Evolutionary conservation across 1,140 invertebrate genomes (phyloP), one percentile per base, ranked within the genome.

Genomic region (Chelonus insularis): DNA sequence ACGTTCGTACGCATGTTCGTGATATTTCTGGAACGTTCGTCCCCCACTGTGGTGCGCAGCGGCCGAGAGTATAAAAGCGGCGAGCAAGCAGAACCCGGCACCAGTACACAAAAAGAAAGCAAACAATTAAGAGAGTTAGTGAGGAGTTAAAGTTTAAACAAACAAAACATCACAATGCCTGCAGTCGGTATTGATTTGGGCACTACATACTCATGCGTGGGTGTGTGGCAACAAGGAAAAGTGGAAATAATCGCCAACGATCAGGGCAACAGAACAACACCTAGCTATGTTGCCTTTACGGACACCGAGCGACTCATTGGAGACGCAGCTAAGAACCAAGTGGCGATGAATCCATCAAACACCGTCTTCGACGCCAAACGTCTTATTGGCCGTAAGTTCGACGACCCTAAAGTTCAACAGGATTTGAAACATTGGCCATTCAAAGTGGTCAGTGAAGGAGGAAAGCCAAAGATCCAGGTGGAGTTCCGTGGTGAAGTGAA

Each of bases 181-280:
- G 36, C 36, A 39, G 12, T 39, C 12, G 36, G 36, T 39, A 39
- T 39, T 39, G 36, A 39, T 39, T 14, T 39, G 9, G 36, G 36
- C 7, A 39, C 36, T 2, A 39, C 36, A 39, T 39, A 39, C 36
- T 39, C 36, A 11, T 39, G 36, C 12, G 36, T 39, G 9, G 36
- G 36, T n/a, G 36, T 39, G 12, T 39, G 36, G 36, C 36, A 39
- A 39, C 36, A 39, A 39, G 36, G 36, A 39, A 39, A 39, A 39
- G 36, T 39, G 4, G 36, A 39, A n/a, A 39, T 39, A 4, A 39
- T 39, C 36, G 36, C 36, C 36, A 39, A 39, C 36, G 36, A 39
- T 39, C 36, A 29, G 7, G 25, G 25, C 25, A 29, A 29, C 25
- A 29, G 25, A 29, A 29, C 25, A 29, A 29, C 25, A 39, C 36